A percentile compares a stretch with the other conserved stretches of the same genome.
These are phyloP conservation scores for Idaea biselata DNA, from an alignment of 2,888 invertebrate species.

Conservation along the genomic window DNA sequence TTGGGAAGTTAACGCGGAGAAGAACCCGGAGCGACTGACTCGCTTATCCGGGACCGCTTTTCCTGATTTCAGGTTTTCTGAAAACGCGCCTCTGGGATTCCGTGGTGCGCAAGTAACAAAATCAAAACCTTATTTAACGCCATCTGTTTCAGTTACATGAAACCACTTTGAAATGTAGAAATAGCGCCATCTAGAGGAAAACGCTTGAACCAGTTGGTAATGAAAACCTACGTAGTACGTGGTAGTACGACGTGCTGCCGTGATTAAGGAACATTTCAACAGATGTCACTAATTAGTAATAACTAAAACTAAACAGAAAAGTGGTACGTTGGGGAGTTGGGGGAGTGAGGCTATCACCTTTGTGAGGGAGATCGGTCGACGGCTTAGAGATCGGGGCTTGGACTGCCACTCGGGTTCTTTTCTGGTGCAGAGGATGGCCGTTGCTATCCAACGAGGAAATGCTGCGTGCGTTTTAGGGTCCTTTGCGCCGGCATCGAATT, in stretches of 20 bases:
- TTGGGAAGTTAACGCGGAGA: slow-evolving; percentile 56
- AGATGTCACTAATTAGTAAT: neutral
- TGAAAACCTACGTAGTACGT: neutral
- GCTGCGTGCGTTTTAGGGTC: no score
- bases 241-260: neutral
- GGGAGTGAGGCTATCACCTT: no score
- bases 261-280: neutral
- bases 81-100: slow-evolving; percentile 36
- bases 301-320: no score
- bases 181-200: slow-evolving; percentile 8
- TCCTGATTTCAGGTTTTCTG: slow-evolving; percentile 58
- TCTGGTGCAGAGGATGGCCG: no score
- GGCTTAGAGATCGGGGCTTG: no score
- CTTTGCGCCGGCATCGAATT: no score
- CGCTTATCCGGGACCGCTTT: slow-evolving; percentile 62
- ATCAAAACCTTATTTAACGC: slow-evolving; percentile 10
- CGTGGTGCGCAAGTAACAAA: slow-evolving; percentile 24
- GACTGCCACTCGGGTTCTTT: no score
- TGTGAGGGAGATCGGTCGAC: no score
- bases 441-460: no score
- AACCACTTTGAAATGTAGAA: slow-evolving; percentile 13
- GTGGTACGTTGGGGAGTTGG: no score
- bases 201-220: slow-evolving; percentile 5
- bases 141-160: slow-evolving; percentile 25
- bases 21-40: slow-evolving; percentile 70